Conservation (phyloP, 2,113 vertebrate species). For the Centrocercus urophasianus region DNA sequence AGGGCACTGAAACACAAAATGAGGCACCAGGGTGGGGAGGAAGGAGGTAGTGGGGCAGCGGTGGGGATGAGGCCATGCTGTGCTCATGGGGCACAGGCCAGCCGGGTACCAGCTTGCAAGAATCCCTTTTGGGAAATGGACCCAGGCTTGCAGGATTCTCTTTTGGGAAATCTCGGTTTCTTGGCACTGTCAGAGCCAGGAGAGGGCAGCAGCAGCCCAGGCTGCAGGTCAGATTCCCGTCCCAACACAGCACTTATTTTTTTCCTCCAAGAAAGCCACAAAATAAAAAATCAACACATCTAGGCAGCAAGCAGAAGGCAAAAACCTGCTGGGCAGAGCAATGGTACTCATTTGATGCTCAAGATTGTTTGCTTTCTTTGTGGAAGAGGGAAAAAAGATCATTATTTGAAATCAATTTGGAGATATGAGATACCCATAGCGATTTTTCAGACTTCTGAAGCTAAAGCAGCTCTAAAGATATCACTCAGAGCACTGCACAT, state of each 20-base stretch:
- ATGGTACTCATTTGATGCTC: background rate
- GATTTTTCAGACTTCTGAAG: background rate
- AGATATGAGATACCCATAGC: background rate
- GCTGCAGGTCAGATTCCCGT: background rate
- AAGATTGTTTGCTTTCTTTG: background rate
- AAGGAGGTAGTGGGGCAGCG: background rate
- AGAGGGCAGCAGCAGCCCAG: conserved; percentile 67
- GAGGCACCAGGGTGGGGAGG: background rate
- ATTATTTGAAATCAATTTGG: background rate
- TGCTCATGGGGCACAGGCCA: background rate
- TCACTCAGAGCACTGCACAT: background rate
- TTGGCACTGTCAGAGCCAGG: conserved; percentile 39
- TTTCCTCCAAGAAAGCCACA: background rate
- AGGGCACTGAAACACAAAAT: background rate
- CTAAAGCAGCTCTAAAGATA: too few relatives aligned
- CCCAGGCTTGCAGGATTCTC: background rate
- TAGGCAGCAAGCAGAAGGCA: background rate
- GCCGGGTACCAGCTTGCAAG: background rate
- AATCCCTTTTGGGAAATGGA: background rate
- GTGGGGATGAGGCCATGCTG: background rate
- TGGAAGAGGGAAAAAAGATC: background rate
- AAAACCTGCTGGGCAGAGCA: background rate
- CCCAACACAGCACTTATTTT: background rate
- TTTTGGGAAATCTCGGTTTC: background rate
- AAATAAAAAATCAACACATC: background rate